Base-by-base conservation (phyloP, 1,140 invertebrate species). In the Cyphomyrmex costatus region DNA sequence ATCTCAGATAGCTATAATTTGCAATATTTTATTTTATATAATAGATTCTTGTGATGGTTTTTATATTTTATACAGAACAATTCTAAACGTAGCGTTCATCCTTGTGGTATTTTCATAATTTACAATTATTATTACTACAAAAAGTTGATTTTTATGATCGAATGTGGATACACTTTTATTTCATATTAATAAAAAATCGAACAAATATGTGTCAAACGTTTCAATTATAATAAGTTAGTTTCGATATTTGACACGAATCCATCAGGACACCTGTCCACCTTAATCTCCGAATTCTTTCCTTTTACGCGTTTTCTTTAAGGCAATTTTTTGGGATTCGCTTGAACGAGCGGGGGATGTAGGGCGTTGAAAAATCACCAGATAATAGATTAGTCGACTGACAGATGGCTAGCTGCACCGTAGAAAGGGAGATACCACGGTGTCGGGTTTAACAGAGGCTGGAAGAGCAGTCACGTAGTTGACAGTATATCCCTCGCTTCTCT, bases 331-430 rank as follows among this genome's bases (percentile, higher is more conserved):
- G 79, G 53, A 49, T 74, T 33, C 36, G 24, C 24, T 60, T 56
- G 79, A 60, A n/a, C 49, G 42, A 60, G 14, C 49, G 51, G 56
- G 68, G 30, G 30, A 86, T 61, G 68, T 63, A 46, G 46, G 33
- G 85, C 74, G 76, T 80, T 87, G 85, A 88, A 88, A 88, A 88
- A 87, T 88, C 86, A 70, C 27, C 76, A 56, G 87, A 88, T 88
- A 87, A 88, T 87, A 85, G 87, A 88, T 88, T 88, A 88, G 74
- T 82, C 85, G 77, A 33, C 49, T 88, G 87, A 86, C 87, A 88
- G 87, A 88, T 88, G 85, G 85, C 56, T 77, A 63, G 74, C 85
- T 86, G 51, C 70, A 46, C 24, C n/a, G 30, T 49, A 14, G 60
- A 82, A 68, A 78, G 73, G 60, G 85, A 77, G 65, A 86, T 78